phyloP scores from a whole-genome alignment of 2,797 vertebrate genomes.

The Danio choprae region DNA sequence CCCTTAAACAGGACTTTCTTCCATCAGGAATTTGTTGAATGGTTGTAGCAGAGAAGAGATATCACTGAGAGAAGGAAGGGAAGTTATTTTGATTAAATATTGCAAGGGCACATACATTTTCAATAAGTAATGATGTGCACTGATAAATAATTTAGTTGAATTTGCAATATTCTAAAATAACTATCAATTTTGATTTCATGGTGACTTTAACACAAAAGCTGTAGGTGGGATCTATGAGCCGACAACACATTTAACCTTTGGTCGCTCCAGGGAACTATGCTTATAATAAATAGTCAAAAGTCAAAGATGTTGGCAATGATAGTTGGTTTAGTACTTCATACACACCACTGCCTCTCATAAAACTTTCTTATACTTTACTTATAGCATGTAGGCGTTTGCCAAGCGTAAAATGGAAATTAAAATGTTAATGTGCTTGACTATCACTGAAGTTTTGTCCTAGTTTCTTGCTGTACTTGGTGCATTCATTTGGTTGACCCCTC shows the following conservation, averaged over 20 bases:
- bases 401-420: not conserved
- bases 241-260: not conserved
- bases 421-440: not conserved
- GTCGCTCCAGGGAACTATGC: not conserved
- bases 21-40: too few species aligned
- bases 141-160: too few species aligned
- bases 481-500: conserved; percentile 39
- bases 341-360: not conserved
- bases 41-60: too few species aligned
- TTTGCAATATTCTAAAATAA: too few species aligned
- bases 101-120: too few species aligned
- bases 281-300: conserved; percentile 16
- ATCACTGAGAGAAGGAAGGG: too few species aligned
- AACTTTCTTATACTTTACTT: conserved; percentile 3
- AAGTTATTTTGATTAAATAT: too few species aligned
- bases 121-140: too few species aligned
- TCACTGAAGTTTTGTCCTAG: conserved; percentile 22
- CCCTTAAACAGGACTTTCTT: too few species aligned
- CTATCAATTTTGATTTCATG: too few species aligned
- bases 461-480: conserved; percentile 45
- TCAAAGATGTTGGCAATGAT: not conserved
- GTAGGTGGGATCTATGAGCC: not conserved
- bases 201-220: not conserved
- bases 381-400: not conserved
- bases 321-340: conserved; percentile 26